A percentile compares a stretch with the other conserved stretches of the same genome.
Conservation (phyloP, 1,140 invertebrate species). For the Andrena cerasifolii region DNA sequence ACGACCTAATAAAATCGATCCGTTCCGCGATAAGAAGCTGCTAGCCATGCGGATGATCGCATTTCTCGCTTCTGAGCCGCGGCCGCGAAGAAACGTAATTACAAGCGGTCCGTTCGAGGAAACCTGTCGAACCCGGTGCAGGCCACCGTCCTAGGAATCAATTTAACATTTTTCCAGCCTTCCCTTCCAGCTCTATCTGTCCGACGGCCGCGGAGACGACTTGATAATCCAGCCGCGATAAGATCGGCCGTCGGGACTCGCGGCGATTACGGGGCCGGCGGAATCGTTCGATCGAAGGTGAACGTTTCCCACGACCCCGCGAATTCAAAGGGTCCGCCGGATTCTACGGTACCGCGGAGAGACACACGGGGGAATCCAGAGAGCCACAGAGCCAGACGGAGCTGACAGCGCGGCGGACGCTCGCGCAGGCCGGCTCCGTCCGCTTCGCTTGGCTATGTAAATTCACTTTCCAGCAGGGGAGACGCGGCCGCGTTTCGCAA, state of each 20-base stretch:
- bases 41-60: not conserved
- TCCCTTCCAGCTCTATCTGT: not conserved
- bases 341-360: conserved; percentile 10
- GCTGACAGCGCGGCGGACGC: conserved; percentile 3
- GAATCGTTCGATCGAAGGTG: conserved; percentile 19
- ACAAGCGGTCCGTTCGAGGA: conserved; percentile 21
- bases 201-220: conserved; percentile 12
- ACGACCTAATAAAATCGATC: conserved; percentile 16
- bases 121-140: not conserved
- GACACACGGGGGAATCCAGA: too few relatives aligned
- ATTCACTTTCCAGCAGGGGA: conserved; percentile 57
- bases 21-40: not conserved
- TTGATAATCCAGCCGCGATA: conserved; percentile 41
- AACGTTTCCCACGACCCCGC: conserved; percentile 60
- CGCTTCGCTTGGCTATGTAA: conserved; percentile 61
- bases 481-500: conserved; percentile 61
- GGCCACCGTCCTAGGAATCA: conserved; percentile 36
- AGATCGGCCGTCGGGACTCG: conserved; percentile 20
- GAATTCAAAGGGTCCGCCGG: conserved; percentile 16
- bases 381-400: not conserved
- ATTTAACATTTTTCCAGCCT: conserved; percentile 32
- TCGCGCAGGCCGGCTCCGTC: not conserved
- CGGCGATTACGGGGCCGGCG: conserved; percentile 2
- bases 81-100: conserved; percentile 13
- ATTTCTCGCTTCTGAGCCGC: not conserved